Conservation (phyloP, 2,113 vertebrate species). For the Ivindomyrus marchei region DNA sequence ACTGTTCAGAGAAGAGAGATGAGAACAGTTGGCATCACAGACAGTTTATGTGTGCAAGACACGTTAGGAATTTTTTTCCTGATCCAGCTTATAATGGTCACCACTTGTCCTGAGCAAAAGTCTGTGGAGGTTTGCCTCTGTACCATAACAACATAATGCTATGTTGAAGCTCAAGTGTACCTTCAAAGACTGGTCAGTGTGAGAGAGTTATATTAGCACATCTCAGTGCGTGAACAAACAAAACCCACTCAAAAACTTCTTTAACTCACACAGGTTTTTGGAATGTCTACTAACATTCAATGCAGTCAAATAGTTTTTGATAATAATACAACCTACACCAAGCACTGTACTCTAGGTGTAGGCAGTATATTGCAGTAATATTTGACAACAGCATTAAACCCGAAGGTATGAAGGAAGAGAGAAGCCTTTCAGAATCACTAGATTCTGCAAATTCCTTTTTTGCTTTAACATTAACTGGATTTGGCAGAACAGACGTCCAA, state of each 20-base stretch:
- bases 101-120: not conserved
- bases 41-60: not conserved
- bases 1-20: not conserved
- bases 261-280: not conserved
- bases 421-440: not conserved
- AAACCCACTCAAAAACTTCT: not conserved
- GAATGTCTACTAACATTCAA: not conserved
- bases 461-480: constrained; percentile 32
- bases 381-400: not conserved
- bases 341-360: not conserved
- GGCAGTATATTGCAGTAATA: not conserved
- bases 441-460: constrained; percentile 31
- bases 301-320: not conserved
- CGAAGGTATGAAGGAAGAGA: not conserved
- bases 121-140: not conserved
- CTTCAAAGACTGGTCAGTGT: not conserved
- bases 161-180: not conserved
- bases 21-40: not conserved
- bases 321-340: not conserved
- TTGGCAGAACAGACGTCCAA: constrained; percentile 21
- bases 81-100: not conserved
- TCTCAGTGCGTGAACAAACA: not conserved
- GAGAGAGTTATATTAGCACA: constrained; percentile 2
- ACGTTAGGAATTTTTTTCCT: not conserved
- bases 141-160: not conserved